Evolutionary conservation across 2,888 invertebrate species (phyloP), one percentile per base, ranked within the genome.

Genomic region (Cheilosia urbana): DNA sequence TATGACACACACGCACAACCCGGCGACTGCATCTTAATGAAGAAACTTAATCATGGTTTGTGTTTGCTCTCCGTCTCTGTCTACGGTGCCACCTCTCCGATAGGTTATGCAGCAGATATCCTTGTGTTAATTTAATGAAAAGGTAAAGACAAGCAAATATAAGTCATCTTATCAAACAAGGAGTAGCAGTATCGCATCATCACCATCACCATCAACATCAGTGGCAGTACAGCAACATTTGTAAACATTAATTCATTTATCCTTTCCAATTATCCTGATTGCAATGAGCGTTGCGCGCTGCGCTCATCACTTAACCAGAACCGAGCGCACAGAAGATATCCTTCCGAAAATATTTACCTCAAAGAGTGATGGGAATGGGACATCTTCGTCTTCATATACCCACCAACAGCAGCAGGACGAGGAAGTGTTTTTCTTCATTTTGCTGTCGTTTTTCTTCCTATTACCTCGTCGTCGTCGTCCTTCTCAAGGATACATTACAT

Each of bases 201-300:
- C 77, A 76, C 40, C 66, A 69, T 69, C 66, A 69, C 40, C 66
- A 69, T 69, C 66, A 69, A 37, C 68, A 58, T 63, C 65, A 73
- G 83, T 75, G 62, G 75, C 65, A 76, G 80, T 73, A 30, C 30
- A 73, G 75, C 62, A 85, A 77, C 85, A 81, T 85, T 87, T 78
- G 87, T 82, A 87, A 87, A 87, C 82, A 87, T 87, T 82, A 87
- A 82, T 87, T 87, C 87, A 87, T 87, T 85, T 87, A 87, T 87
- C 87, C 87, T 87, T 78, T 87, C 76, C 87, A 87, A 87, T 87
- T 87, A 87, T 87, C 87, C 82, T 87, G 87, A 87, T 87, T 87
- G 87, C 87, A 87, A 78, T 78, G 82, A 82, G 82, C 73, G 78
- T 73, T 73, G 30, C 62, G 76, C 81, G 71, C 37, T 79, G 69